Evolutionary conservation across 2,888 invertebrate species (phyloP), one percentile per base, ranked within the genome.

Genomic region (Temnothorax ravouxi): DNA sequence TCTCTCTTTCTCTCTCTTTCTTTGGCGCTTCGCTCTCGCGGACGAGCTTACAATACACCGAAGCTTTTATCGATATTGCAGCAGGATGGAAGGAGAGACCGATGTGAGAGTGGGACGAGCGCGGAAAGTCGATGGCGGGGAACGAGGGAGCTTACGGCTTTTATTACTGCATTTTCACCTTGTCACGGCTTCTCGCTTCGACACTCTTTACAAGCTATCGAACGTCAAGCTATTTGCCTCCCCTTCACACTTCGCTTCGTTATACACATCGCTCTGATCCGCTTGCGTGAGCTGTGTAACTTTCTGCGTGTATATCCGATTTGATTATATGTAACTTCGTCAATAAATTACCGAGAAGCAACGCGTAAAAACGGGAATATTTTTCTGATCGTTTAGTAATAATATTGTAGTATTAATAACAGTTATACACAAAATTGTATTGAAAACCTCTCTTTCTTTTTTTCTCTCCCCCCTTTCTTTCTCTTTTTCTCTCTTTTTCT

Each of bases 141-240:
- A 67, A 77, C 61, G 85, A 84, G 88, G 86, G 89, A 90, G 93
- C 92, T 92, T 92, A 93, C 91, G 92, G 93, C 93, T 94, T 94
- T 94, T 94, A 94, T 94, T 94, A 94, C 94, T 94, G 94, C 93
- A 94, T 94, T 94, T 94, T 94, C 94, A 94, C 94, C 94, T 94
- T 93, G 93, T 94, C 93, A 92, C 91, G 91, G 92, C 92, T 92
- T 92, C 93, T 92, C 92, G 93, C 92, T 91, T 92, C 92, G 91
- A 87, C 91, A 90, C 93, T 93, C 92, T 94, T 93, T 91, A 91
- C 92, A 92, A 92, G 90, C 93, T 93, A 92, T 93, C 92, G 93
- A 94, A 92, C 90, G 91, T 84, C 85, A 84, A 83, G 84, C 87
- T 84, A 69, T 89, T 86, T 76, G 82, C 67, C 64, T 81, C 38